Evolutionary conservation across 1,140 invertebrate genomes (phyloP).

Genomic region (Drosophila guanche): DNA sequence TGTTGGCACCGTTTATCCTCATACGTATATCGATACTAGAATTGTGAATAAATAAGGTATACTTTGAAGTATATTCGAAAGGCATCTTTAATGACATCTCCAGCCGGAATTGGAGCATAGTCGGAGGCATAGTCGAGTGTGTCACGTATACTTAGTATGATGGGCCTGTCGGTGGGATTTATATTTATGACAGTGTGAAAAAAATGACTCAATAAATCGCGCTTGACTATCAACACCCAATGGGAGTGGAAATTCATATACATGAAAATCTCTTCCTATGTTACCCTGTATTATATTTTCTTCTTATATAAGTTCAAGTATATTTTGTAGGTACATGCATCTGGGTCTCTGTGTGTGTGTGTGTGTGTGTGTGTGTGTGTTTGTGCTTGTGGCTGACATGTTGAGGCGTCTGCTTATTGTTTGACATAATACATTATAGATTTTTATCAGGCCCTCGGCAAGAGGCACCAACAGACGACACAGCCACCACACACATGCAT

Average conservation of each 20-base stretch:
- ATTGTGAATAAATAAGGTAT: background rate
- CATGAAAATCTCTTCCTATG: background rate
- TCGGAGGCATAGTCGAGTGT: conserved; percentile 6
- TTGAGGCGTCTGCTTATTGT: conserved; percentile 59
- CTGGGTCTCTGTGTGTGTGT: background rate
- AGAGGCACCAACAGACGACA: conserved; percentile 16
- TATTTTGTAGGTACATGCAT: conserved; percentile 19
- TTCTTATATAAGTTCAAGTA: no score
- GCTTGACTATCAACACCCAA: conserved; percentile 16
- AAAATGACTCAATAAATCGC: conserved; percentile 48
- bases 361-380: conserved; percentile 25
- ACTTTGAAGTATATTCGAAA: conserved; percentile 27
- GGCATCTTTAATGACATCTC: conserved; percentile 1
- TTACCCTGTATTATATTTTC: no score
- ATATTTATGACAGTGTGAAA: conserved; percentile 52
- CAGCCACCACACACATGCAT: conserved; percentile 22
- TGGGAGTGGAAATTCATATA: conserved; percentile 6
- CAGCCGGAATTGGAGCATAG: background rate
- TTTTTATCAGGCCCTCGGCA: conserved; percentile 48
- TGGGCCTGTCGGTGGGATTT: conserved; percentile 34
- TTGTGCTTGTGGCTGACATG: conserved; percentile 42
- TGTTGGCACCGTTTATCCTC: background rate
- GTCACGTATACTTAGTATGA: conserved; percentile 39
- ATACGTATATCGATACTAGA: background rate
- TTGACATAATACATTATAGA: conserved; percentile 58